These are phyloP conservation scores for Phocides pigmalion DNA, from an alignment of 1,140 invertebrate species.

Conservation along the genomic window DNA sequence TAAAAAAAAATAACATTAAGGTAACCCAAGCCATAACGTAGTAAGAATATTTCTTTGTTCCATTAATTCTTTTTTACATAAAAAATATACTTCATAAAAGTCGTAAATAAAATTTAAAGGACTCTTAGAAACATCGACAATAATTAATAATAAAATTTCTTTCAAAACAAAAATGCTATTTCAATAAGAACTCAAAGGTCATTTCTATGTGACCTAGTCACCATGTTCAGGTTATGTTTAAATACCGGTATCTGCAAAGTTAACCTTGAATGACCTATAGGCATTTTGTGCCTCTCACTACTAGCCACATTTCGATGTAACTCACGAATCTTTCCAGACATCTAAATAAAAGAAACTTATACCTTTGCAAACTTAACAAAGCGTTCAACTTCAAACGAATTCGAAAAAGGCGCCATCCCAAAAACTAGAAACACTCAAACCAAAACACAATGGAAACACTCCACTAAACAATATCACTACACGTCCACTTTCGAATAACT, in stretches of 20 bases:
- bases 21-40: too few species aligned
- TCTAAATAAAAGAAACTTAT: conserved; percentile 6
- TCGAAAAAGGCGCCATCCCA: conserved; percentile 67
- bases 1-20: too few species aligned
- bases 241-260: conserved; percentile 59
- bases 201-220: conserved; percentile 69
- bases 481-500: conserved; percentile 43
- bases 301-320: conserved; percentile 22
- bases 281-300: conserved; percentile 21
- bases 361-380: conserved; percentile 13
- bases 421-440: conserved; percentile 38
- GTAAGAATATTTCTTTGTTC: too few species aligned
- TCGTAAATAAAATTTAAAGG: too few species aligned
- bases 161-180: conserved; percentile 3
- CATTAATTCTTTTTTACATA: too few species aligned
- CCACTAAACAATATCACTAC: conserved; percentile 46
- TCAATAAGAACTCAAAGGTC: conserved; percentile 60
- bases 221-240: conserved; percentile 69
- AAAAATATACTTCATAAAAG: too few species aligned
- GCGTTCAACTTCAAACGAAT: conserved; percentile 49
- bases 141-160: conserved; percentile 3
- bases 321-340: neutral
- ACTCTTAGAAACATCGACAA: too few species aligned
- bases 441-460: conserved; percentile 40
- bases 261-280: conserved; percentile 81